A percentile compares a stretch with the other conserved stretches of the same genome.
These are phyloP conservation scores for Cheirogaleus medius DNA, from an alignment of 2,113 vertebrate species.

Conservation along the genomic window DNA sequence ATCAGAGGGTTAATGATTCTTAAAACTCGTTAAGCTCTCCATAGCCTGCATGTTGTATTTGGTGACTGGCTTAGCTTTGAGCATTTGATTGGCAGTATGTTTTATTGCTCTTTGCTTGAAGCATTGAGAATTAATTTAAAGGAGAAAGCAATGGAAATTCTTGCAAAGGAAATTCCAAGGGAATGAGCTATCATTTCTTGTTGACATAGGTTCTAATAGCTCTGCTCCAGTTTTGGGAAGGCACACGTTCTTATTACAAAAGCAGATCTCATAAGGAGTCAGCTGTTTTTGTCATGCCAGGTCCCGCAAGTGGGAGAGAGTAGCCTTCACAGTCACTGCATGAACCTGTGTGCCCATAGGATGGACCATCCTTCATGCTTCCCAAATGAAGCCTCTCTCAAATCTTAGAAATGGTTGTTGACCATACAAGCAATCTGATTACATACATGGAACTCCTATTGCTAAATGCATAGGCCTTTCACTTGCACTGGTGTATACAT, in stretches of 20 bases:
- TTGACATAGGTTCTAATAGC: conserved; percentile 32
- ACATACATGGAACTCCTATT: background rate
- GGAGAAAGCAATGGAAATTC: conserved; percentile 42
- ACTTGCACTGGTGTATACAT: background rate
- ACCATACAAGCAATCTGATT: background rate
- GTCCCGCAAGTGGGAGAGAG: conserved; percentile 65
- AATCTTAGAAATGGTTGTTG: conserved; percentile 61
- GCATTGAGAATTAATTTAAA: conserved; percentile 45
- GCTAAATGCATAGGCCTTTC: background rate
- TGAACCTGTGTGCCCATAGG: conserved; percentile 38
- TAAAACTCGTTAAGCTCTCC: conserved; percentile 9
- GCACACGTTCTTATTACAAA: conserved; percentile 51
- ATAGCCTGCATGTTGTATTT: background rate
- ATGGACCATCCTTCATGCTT: conserved; percentile 63
- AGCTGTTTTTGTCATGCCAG: conserved; percentile 55
- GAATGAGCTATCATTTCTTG: background rate
- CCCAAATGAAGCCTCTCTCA: conserved; percentile 69
- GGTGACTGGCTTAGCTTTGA: background rate
- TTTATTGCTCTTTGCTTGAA: conserved; percentile 61
- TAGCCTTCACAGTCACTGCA: conserved; percentile 65
- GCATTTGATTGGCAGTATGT: conserved; percentile 1
- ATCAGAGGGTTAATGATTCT: conserved; percentile 56
- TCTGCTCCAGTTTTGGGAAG: conserved; percentile 34
- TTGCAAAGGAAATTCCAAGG: background rate
- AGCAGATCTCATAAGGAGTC: conserved; percentile 52